Percentiles rank a stretch among this genome's conserved stretches.
These are phyloP conservation scores for Oostethus manadensis DNA, from an alignment of 2,113 vertebrate species.

Conservation along the genomic window DNA sequence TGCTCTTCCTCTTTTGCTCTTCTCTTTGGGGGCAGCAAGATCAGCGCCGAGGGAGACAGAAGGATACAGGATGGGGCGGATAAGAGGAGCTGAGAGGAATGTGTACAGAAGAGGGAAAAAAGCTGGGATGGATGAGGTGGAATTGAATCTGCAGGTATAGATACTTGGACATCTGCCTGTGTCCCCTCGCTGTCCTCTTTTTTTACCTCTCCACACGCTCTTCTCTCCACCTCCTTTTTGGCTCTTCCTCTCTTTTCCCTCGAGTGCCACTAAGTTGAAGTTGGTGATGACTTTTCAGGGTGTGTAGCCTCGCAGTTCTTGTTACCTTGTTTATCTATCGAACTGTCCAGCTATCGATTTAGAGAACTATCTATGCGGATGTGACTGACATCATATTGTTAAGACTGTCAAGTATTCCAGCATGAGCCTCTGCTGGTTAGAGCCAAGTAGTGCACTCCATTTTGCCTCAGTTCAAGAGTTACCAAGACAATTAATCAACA, in stretches of 20 bases:
- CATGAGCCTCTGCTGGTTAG: no score
- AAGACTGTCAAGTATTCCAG: no score
- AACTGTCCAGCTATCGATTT: slow-evolving; percentile 17
- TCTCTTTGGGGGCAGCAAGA: slow-evolving; percentile 24
- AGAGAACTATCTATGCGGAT: slow-evolving; percentile 10
- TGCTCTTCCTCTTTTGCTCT: slow-evolving; percentile 3
- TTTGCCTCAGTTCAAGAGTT: no score
- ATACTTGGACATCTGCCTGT: slow-evolving; percentile 59
- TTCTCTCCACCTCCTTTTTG: slow-evolving; percentile 50
- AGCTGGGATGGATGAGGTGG: slow-evolving; percentile 11
- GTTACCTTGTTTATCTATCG: slow-evolving; percentile 17
- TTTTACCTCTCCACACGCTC: slow-evolving; percentile 71
- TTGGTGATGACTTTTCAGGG: slow-evolving; percentile 65
- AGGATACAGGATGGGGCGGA: slow-evolving; percentile 24
- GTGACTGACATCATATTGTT: no score
- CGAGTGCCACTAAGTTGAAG: slow-evolving; percentile 59
- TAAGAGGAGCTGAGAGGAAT: slow-evolving; percentile 30
- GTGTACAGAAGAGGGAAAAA: neutral
- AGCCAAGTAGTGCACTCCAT: no score
- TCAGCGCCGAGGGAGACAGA: slow-evolving; percentile 32
- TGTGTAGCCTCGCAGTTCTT: slow-evolving; percentile 42
- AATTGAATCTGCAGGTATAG: slow-evolving; percentile 71
- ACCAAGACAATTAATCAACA: no score
- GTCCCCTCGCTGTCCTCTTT: slow-evolving; percentile 67
- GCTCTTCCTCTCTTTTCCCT: slow-evolving; percentile 69